Conservation (phyloP, 2,113 vertebrate species). For the Thunnus thynnus region DNA sequence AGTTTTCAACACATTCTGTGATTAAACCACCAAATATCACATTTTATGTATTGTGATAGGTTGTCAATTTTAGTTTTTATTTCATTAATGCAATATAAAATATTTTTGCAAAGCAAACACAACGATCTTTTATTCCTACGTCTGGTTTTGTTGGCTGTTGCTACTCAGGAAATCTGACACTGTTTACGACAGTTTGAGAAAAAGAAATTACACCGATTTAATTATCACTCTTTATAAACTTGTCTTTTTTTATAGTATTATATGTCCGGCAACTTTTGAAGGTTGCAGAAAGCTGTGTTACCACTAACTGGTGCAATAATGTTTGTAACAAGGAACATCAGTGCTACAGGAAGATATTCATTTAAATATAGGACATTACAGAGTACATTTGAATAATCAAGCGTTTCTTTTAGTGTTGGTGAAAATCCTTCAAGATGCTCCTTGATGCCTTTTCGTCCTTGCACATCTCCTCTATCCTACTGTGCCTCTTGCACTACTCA, state of each 20-base stretch:
- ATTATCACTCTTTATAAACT: not conserved
- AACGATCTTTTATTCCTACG: not conserved
- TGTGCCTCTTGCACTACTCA: constrained; percentile 41
- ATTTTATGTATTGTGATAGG: not conserved
- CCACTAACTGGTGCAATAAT: not conserved
- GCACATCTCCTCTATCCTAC: constrained; percentile 34
- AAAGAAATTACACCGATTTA: not conserved
- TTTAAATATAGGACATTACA: not conserved
- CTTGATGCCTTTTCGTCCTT: not conserved
- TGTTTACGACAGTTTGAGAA: not conserved
- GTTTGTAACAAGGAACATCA: not conserved
- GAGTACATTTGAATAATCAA: not conserved
- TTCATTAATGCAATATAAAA: constrained; percentile 1
- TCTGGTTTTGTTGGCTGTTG: not conserved
- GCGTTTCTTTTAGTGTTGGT: not conserved
- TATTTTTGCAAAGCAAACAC: not conserved
- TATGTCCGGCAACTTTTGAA: not conserved
- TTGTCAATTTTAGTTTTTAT: not conserved
- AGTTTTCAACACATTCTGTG: not conserved
- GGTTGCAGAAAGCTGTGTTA: not conserved
- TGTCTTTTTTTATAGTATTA: not conserved
- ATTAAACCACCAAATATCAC: constrained; percentile 16
- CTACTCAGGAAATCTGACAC: not conserved
- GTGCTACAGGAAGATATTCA: not conserved
- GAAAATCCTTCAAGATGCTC: constrained; percentile 6